Conservation (phyloP, 1,140 invertebrate genomes). For the Orchesella cincta region DNA sequence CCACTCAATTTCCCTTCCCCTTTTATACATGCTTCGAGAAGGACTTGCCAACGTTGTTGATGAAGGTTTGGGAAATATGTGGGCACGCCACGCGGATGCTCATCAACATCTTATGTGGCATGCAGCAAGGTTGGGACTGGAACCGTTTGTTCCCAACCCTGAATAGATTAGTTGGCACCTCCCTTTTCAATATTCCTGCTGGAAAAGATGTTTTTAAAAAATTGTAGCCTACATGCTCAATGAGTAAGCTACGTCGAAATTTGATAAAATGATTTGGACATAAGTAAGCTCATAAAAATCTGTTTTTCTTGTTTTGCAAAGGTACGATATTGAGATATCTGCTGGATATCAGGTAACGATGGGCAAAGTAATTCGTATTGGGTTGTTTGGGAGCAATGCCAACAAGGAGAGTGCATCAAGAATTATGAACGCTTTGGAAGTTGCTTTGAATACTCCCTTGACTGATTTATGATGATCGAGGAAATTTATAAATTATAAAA, state of each 20-base stretch:
- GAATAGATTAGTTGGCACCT: not conserved
- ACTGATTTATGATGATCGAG: too few species aligned
- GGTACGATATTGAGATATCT: conserved; percentile 6
- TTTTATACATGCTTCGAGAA: not conserved
- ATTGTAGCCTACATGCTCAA: conserved; percentile 6
- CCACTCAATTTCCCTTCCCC: not conserved
- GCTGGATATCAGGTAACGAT: not conserved
- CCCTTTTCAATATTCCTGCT: not conserved
- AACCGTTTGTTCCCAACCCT: not conserved
- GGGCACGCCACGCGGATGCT: not conserved
- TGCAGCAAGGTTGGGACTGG: not conserved
- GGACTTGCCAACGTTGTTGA: not conserved
- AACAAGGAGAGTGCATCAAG: too few species aligned
- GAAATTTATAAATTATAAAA: too few species aligned
- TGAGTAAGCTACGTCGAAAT: too few species aligned
- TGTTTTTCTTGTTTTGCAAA: not conserved
- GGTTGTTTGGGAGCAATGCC: not conserved
- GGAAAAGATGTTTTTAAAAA: conserved; percentile 2
- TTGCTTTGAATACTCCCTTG: too few species aligned
- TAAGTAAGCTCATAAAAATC: not conserved
- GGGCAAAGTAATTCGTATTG: not conserved
- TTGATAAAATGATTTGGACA: not conserved
- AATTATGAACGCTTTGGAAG: too few species aligned
- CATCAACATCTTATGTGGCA: not conserved
- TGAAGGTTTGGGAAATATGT: not conserved